Base-by-base conservation (phyloP, 2,888 invertebrate genomes). In the Euzophera pinguis region DNA sequence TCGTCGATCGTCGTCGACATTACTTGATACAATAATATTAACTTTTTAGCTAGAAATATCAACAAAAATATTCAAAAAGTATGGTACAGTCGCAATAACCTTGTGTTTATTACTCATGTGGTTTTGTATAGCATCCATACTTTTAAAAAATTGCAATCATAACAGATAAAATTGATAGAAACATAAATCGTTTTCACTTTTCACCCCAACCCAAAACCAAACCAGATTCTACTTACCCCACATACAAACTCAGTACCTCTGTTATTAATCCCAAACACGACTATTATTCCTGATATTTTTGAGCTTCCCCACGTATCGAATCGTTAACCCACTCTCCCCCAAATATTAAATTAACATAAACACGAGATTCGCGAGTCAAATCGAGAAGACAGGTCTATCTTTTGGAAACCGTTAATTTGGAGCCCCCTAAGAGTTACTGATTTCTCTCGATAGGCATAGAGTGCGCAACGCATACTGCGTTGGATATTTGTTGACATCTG, bases 271-370 rank as follows among this genome's bases (percentile, higher is more conserved):
- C 45, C 45, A 45, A 45, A 45, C 45, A 32, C 32, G 32, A 45
- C 32, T 45, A 45, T 45, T 45, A 45, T 34, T 45, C 45, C 53
- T 42, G 38, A 47, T 41, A 49, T 53, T 57, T 54, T 53, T 55
- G 35, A 50, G 52, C 53, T 53, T 41, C 42, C 45, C 45, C 45
- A 45, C 57, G 52, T 52, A 48, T 54, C 53, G 53, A 59, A 59
- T 51, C 56, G 52, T 58, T 61, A 59, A 60, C 55, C 56, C 50
- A 60, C 50, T 58, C 54, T 48, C 59, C 54, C 57, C 59, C 68
- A 57, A 75, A 78, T 83, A 83, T 83, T 85, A 84, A 83, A 85
- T 86, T 85, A 86, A 83, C 86, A 84, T 83, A 83, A 82, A 84
- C 77, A 81, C 68, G 64, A 60, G 71, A 70, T 65, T 67, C 71